Conservation (phyloP, 2,113 vertebrate genomes). For the Leptocoma aspasia region DNA sequence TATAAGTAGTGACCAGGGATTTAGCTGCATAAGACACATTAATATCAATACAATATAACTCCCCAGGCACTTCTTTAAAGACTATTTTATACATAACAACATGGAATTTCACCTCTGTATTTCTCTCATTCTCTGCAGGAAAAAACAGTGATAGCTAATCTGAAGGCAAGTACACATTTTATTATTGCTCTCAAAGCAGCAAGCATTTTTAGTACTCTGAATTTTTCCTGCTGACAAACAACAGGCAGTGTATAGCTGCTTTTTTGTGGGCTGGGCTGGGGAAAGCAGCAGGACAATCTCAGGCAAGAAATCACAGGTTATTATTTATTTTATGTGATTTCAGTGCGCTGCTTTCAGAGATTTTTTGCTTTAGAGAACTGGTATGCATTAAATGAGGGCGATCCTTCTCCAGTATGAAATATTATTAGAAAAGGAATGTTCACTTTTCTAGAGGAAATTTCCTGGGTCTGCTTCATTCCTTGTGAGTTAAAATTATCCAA, state of each 20-base stretch:
- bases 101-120: background rate
- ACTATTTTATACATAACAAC: slow-evolving; percentile 5
- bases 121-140: background rate
- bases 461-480: background rate
- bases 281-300: background rate
- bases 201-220: slow-evolving; percentile 16
- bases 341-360: background rate
- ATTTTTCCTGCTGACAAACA: slow-evolving; percentile 19
- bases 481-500: background rate
- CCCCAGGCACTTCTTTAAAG: background rate
- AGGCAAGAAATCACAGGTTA: background rate
- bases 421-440: background rate
- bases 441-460: background rate
- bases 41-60: slow-evolving; percentile 5
- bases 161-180: slow-evolving; percentile 10
- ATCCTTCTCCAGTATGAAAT: background rate
- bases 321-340: background rate
- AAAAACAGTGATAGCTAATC: background rate
- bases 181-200: slow-evolving; percentile 24
- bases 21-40: slow-evolving; percentile 18
- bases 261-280: background rate
- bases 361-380: background rate
- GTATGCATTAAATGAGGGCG: background rate
- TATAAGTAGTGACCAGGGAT: slow-evolving; percentile 9
- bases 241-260: background rate